These are phyloP conservation scores for Aramus guarauna DNA, from an alignment of 2,113 vertebrate genomes.

Conservation along the genomic window DNA sequence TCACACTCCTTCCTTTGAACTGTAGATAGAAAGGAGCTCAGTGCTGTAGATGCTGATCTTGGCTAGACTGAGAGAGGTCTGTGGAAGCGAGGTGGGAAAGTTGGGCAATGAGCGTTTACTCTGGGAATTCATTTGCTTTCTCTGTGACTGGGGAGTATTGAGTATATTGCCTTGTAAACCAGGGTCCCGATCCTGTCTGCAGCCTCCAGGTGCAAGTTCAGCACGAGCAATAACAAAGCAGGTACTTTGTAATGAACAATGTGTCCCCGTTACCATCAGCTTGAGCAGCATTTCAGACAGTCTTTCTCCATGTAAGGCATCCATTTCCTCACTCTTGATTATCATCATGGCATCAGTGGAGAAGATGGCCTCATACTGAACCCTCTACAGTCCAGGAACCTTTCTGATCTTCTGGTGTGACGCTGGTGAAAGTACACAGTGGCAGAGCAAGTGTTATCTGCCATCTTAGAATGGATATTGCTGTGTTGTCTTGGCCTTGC, in stretches of 20 bases:
- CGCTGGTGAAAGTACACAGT: background rate
- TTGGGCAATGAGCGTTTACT: rapidly evolving
- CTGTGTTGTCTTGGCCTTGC: background rate
- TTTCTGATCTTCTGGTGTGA: background rate
- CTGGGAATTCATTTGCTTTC: background rate
- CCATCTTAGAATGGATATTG: background rate
- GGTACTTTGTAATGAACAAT: background rate
- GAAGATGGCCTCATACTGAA: background rate
- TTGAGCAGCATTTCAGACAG: background rate
- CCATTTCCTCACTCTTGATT: background rate
- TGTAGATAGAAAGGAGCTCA: background rate
- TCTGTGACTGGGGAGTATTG: background rate
- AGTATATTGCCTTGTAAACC: background rate
- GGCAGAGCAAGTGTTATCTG: background rate
- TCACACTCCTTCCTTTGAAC: background rate
- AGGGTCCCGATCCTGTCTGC: background rate
- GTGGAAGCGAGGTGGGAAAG: background rate
- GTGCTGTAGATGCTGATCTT: background rate
- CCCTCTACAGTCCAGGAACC: background rate
- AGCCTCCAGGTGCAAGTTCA: background rate
- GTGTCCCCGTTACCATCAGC: background rate
- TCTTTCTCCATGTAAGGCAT: background rate
- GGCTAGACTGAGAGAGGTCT: background rate
- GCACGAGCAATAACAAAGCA: background rate
- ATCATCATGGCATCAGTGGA: background rate